Base-by-base conservation (phyloP, 2,888 invertebrate species). In the Sussaba pulchella region DNA sequence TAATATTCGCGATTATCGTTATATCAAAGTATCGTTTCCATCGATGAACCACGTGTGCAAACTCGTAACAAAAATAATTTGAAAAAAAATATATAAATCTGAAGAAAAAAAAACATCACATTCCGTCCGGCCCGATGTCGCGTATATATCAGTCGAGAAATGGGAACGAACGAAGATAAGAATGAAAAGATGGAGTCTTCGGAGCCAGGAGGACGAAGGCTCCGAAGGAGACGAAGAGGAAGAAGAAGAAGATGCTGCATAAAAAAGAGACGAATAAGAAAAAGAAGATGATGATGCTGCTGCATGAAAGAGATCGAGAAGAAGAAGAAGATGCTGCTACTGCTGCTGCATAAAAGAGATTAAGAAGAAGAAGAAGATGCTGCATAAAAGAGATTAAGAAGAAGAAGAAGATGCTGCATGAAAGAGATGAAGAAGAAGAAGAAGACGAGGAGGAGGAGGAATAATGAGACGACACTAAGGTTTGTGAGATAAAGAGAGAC, bases 1-100 rank as follows among this genome's bases (percentile, higher is more conserved):
- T 87, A 86, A 87, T 85, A 85, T 84, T 80, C 84, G 85, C 83
- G 83, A 86, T 89, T 85, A 87, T 89, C 87, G 87, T 88, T 86
- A 85, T 85, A 87, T 87, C 83, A 84, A 79, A 84, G 86, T 87
- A 87, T 87, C 86, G 86, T n/a, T 88, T 87, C 83, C 85, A 76
- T 75, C 59, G 83, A 85, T 87, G 87, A 82, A 72, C 69, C 57
- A 72, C 59, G 14, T 19, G 39, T n/a, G n/a, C n/a, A n/a, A n/a
- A n/a, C n/a, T n/a, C n/a, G n/a, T n/a, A n/a, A n/a, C n/a, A n/a
- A n/a, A n/a, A n/a, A n/a, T n/a, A n/a, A n/a, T n/a, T n/a, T n/a
- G n/a, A n/a, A n/a, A n/a, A n/a, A n/a, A n/a, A n/a, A n/a, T n/a
- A n/a, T n/a, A n/a, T n/a, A n/a, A n/a, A n/a, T n/a, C n/a, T n/a